A percentile compares a stretch with the other conserved stretches of the same genome.
These are phyloP conservation scores for Cheilosia urbana DNA, from an alignment of 2,888 invertebrate species.

Conservation along the genomic window DNA sequence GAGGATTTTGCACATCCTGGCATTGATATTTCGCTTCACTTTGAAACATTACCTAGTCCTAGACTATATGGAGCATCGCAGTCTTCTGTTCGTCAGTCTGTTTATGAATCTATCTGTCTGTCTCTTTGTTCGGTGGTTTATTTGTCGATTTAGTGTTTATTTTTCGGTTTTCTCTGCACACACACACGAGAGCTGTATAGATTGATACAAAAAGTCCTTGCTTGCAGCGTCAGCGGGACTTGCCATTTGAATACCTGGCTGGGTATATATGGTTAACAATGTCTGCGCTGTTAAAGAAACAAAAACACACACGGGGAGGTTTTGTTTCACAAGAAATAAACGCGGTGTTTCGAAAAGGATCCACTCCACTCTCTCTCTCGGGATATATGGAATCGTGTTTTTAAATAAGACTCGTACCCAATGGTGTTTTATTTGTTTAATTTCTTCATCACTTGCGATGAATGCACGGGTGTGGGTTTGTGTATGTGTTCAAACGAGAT, in stretches of 20 bases:
- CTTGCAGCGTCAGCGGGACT: slow-evolving; percentile 69
- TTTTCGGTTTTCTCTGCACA: slow-evolving; percentile 68
- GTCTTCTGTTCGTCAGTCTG: slow-evolving; percentile 4
- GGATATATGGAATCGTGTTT: slow-evolving; percentile 37
- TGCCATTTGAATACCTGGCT: slow-evolving; percentile 69
- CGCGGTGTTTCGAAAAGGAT: slow-evolving; percentile 60
- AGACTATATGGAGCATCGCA: slow-evolving; percentile 24
- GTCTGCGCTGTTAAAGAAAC: slow-evolving; percentile 49
- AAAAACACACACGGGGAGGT: slow-evolving; percentile 20
- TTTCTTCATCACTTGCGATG: slow-evolving; percentile 58
- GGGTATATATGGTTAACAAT: slow-evolving; percentile 57
- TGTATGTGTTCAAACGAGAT: not conserved
- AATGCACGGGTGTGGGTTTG: not conserved
- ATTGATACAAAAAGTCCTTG: slow-evolving; percentile 55
- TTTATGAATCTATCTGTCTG: slow-evolving; percentile 64
- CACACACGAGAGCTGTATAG: slow-evolving; percentile 25
- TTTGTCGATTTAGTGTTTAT: slow-evolving; percentile 75
- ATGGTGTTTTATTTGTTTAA: slow-evolving; percentile 71
- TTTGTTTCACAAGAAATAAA: slow-evolving; percentile 46
- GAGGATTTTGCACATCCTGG: slow-evolving; percentile 68
- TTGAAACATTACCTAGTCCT: slow-evolving; percentile 68
- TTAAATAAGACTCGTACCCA: slow-evolving; percentile 67
- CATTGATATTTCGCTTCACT: slow-evolving; percentile 26
- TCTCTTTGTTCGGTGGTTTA: slow-evolving; percentile 69
- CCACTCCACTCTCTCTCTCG: not conserved